These are phyloP conservation scores for Melitaea cinxia DNA, from an alignment of 1,140 invertebrate species.

Conservation along the genomic window DNA sequence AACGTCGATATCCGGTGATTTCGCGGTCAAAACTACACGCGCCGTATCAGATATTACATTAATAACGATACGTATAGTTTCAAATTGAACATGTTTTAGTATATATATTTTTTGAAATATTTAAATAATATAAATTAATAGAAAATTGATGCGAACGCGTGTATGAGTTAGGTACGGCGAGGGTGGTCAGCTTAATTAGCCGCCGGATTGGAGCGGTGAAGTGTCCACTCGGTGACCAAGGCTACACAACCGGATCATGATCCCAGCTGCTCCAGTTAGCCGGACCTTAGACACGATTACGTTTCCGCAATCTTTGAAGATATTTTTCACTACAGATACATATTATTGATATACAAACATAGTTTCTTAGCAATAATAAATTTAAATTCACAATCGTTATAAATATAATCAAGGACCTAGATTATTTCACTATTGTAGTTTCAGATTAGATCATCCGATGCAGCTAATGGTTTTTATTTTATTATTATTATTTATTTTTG, in stretches of 20 bases:
- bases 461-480: no score
- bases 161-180: slow-evolving; percentile 24
- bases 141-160: not conserved
- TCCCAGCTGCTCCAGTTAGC: slow-evolving; percentile 71
- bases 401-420: no score
- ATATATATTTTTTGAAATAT: not conserved
- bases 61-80: no score
- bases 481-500: no score
- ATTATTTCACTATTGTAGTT: no score
- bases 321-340: slow-evolving; percentile 8
- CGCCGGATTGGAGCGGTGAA: slow-evolving; percentile 73
- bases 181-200: slow-evolving; percentile 67
- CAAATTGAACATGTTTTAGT: no score
- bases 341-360: slow-evolving; percentile 9
- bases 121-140: not conserved
- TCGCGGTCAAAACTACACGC: slow-evolving; percentile 11
- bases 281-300: slow-evolving; percentile 64
- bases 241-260: slow-evolving; percentile 73
- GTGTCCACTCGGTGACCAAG: slow-evolving; percentile 74
- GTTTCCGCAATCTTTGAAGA: slow-evolving; percentile 58
- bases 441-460: no score
- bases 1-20: slow-evolving; percentile 4
- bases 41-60: not conserved
- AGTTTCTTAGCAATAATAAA: not conserved
- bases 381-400: no score